Conservation (phyloP, 1,140 invertebrate genomes). For the Hydropsyche tenuis region DNA sequence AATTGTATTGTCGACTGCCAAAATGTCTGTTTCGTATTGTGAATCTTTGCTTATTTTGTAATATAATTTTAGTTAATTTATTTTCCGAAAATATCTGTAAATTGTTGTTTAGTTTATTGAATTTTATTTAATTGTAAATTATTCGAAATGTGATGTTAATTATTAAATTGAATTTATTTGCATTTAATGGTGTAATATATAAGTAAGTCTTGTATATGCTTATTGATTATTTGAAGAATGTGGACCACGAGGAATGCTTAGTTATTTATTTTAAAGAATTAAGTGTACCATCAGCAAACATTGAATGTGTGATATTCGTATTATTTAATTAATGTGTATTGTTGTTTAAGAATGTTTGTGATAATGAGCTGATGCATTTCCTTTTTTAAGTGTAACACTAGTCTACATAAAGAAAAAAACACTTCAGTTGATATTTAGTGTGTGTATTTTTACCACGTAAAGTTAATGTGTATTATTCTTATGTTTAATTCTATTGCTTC, state of each 20-base stretch:
- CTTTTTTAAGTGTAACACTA: constrained; percentile 3
- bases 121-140: constrained; percentile 33
- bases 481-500: too few relatives aligned
- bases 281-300: not conserved
- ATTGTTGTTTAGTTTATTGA: constrained; percentile 18
- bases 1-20: not conserved
- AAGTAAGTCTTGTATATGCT: constrained; percentile 18
- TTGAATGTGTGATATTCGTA: constrained; percentile 15
- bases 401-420: too few relatives aligned
- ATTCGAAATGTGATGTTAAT: constrained; percentile 32
- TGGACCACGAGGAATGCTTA: not conserved
- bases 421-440: too few relatives aligned
- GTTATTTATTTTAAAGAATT: not conserved
- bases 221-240: constrained; percentile 1
- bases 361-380: not conserved
- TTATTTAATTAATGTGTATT: not conserved
- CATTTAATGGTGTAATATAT: constrained; percentile 22
- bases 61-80: constrained; percentile 10
- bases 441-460: too few relatives aligned
- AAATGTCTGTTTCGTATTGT: not conserved
- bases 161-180: constrained; percentile 23
- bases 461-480: too few relatives aligned
- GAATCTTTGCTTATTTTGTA: not conserved
- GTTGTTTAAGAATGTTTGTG: not conserved
- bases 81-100: constrained; percentile 14